Percentiles rank a stretch among this genome's conserved stretches.
These are phyloP conservation scores for Echinometra lucunter DNA, from an alignment of 53 echinoderm and acorn worm species.

Conservation along the genomic window DNA sequence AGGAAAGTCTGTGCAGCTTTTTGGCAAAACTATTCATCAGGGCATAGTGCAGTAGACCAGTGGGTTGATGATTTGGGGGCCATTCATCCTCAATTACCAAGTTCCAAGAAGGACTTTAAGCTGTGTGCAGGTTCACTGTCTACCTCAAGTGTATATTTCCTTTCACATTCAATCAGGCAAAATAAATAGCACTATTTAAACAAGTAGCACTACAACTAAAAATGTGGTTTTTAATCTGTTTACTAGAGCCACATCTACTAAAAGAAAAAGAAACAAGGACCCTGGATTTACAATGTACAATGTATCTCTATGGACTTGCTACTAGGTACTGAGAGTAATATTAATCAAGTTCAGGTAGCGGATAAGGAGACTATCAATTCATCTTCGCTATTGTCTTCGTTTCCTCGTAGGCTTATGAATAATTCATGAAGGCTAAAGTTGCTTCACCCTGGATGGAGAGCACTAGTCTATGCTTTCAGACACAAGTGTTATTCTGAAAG, in stretches of 20 bases:
- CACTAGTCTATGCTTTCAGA: neutral
- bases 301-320: neutral
- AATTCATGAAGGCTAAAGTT: constrained; percentile 38
- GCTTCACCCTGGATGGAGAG: constrained; percentile 22
- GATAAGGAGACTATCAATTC: neutral
- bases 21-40: too few species aligned
- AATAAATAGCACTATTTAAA: too few species aligned
- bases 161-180: too few species aligned
- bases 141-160: too few species aligned
- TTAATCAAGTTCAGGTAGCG: neutral
- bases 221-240: too few species aligned
- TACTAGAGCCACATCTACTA: neutral
- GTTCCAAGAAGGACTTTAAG: too few species aligned
- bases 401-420: constrained; percentile 16
- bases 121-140: too few species aligned
- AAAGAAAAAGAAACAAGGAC: neutral
- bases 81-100: too few species aligned
- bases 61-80: too few species aligned
- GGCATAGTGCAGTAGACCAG: too few species aligned
- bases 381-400: neutral
- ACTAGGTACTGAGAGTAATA: neutral
- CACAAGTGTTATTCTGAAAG: neutral
- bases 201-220: too few species aligned
- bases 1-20: too few species aligned
- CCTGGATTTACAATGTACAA: neutral